Base-by-base conservation (phyloP, 2,888 invertebrate species). In the Diachrysia chrysitis region DNA sequence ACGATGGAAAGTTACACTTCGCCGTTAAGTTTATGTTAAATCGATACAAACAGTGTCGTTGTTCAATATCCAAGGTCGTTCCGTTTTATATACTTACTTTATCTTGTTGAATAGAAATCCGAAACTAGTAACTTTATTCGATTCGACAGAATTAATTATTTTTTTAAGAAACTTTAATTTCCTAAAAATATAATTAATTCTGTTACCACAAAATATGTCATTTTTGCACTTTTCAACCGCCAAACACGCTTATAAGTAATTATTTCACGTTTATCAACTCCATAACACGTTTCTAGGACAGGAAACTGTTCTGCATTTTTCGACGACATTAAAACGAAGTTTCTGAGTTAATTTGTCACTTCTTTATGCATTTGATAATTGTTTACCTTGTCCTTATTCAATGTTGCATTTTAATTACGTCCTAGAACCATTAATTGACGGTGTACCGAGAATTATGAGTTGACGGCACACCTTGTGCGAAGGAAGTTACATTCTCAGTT, bases 1-100 rank as follows among this genome's bases (percentile, higher is more conserved):
- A 84, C 81, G 79, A 84, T 92, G 92, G 93, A 93, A 93, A 93
- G 92, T 90, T 87, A 81, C 83, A 84, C 92, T 91, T 91, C 90
- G 82, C 83, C 85, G 87, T 88, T 88, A 86, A 85, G 82, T 86
- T 87, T 85, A 92, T 89, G 87, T 87, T 85, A 88, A 87, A 90
- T 86, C 85, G 64, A 48, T 68, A 75, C 68, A 72, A 71, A 78
- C 79, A 73, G 80, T 85, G 86, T 84, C 88, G 83, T 78, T 88
- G 88, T 90, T 90, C 87, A 87, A 84, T 85, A 85, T 85, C 85
- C 89, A 92, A 92, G 90, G 91, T 81, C 89, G 85, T 81, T 63
- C 37, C 65, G 74, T 81, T 83, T 85, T 81, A 71, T 79, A 79
- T 3, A 16, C 29, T 7, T 29, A 16, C n/a, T 4, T 35, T 37